Conservation (phyloP, 2,113 vertebrate genomes). For the Nesospiza acunhae region DNA sequence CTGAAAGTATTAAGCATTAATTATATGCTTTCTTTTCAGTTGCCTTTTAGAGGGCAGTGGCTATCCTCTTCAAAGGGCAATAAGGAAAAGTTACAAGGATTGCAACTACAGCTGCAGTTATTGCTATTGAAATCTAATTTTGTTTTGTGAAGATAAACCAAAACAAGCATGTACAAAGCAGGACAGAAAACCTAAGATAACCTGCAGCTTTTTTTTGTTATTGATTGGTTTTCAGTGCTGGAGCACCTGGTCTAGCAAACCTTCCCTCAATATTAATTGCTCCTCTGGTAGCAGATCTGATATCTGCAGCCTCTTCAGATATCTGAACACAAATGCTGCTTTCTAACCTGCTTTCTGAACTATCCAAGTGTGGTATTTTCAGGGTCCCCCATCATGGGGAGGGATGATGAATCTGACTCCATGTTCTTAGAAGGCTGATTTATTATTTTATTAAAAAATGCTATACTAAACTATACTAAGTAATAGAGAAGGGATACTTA, state of each 20-base stretch:
- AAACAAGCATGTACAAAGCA: background rate
- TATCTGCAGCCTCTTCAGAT: background rate
- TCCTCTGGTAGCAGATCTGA: background rate
- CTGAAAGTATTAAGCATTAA: background rate
- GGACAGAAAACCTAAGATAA: background rate
- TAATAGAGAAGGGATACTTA: too few relatives aligned
- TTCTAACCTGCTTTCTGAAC: background rate
- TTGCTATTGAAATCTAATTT: background rate
- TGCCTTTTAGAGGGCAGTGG: background rate
- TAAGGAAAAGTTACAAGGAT: background rate
- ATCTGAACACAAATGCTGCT: background rate
- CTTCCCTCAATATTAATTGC: background rate
- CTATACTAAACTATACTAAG: too few relatives aligned
- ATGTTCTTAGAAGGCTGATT: too few relatives aligned
- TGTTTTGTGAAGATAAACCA: background rate
- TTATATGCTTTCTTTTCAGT: background rate
- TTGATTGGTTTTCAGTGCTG: background rate
- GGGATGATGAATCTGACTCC: too few relatives aligned
- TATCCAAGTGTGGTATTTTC: background rate
- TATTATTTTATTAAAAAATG: too few relatives aligned
- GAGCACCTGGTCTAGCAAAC: background rate
- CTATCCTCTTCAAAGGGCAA: background rate
- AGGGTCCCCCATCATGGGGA: too few relatives aligned
- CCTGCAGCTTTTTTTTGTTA: background rate
- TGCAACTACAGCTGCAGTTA: background rate